phyloP scores from a whole-genome alignment of 2,888 invertebrate genomes.

The Unio delphinus region DNA sequence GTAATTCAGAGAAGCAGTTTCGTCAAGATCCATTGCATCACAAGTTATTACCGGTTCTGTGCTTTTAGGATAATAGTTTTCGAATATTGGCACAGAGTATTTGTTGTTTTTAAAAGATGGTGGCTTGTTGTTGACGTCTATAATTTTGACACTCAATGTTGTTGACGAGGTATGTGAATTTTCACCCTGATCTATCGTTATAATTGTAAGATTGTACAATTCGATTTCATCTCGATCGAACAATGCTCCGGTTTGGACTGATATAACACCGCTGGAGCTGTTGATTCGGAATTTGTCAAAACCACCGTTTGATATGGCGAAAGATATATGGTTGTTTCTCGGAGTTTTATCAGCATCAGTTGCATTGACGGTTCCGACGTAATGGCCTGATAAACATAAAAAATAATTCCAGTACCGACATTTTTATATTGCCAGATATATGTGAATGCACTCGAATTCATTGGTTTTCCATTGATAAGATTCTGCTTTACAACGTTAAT shows the following conservation, averaged over 20 bases:
- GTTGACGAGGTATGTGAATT: constrained; percentile 43
- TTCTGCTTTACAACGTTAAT: too few species aligned
- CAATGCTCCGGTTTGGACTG: constrained; percentile 13
- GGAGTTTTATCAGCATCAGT: constrained; percentile 21
- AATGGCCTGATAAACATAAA: constrained; percentile 6
- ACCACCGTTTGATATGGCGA: constrained; percentile 22
- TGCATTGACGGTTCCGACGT: constrained; percentile 10
- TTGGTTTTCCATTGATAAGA: too few species aligned
- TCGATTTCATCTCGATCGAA: constrained; percentile 21
- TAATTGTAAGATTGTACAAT: constrained; percentile 44
- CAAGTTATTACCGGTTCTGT: too few species aligned
- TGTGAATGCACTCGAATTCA: too few species aligned
- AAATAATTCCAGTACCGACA: too few species aligned
- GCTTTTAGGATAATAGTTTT: too few species aligned
- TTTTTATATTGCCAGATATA: too few species aligned
- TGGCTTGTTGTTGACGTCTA: constrained; percentile 58
- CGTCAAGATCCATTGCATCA: too few species aligned
- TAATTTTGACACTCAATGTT: constrained; percentile 42
- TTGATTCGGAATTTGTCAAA: constrained; percentile 24
- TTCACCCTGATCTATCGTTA: constrained; percentile 48
- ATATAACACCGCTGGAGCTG: constrained; percentile 17
- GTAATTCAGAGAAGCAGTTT: too few species aligned
- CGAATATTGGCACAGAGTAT: not conserved
- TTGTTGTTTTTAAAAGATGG: constrained; percentile 28
- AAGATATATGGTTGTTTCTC: constrained; percentile 18